Evolutionary conservation across 2,888 invertebrate genomes (phyloP).

Genomic region (Dasysyrphus tricinctus): DNA sequence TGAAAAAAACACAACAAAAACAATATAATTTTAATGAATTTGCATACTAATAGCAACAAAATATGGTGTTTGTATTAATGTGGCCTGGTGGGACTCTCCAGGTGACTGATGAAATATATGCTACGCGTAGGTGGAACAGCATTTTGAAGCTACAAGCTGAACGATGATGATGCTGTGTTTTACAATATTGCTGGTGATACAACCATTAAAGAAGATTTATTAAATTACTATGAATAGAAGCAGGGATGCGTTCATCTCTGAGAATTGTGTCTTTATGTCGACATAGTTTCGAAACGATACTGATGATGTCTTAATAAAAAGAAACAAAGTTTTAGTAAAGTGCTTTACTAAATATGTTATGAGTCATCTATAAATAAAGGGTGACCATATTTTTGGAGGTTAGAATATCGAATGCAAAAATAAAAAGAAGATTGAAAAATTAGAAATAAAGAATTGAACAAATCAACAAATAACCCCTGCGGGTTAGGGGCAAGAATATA

Average conservation of each 20-base stretch:
- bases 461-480: too few relatives aligned
- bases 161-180: constrained; percentile 9
- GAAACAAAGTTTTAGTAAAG: neutral
- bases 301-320: neutral
- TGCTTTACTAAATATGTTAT: neutral
- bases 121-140: constrained; percentile 28
- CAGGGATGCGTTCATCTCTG: constrained; percentile 23
- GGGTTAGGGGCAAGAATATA: too few relatives aligned
- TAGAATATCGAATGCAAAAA: neutral
- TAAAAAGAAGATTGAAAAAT: neutral
- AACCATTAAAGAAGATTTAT: constrained; percentile 44
- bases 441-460: too few relatives aligned
- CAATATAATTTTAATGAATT: constrained; percentile 22
- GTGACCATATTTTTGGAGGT: neutral
- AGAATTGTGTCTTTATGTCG: constrained; percentile 11
- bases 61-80: neutral
- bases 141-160: constrained; percentile 24
- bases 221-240: constrained; percentile 36
- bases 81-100: neutral
- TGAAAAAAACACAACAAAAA: neutral
- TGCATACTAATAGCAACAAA: constrained; percentile 1
- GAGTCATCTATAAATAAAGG: neutral
- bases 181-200: constrained; percentile 7
- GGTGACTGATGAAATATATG: constrained; percentile 1
- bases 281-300: constrained; percentile 16